phyloP scores from a whole-genome alignment of 2,797 vertebrate species.

The Hafferia zeledoni region DNA sequence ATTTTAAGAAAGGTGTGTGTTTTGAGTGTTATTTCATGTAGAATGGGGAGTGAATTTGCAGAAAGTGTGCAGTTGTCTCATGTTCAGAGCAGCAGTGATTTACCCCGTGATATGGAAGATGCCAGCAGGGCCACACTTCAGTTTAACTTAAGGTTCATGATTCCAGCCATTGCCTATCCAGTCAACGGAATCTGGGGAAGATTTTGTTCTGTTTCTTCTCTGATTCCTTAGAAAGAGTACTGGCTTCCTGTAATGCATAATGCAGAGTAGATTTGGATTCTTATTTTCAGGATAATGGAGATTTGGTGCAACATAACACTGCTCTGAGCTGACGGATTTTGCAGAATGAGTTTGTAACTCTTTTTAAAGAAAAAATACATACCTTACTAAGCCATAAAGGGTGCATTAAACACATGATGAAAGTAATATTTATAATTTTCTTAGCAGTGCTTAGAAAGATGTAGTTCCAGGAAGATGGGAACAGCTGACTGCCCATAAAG shows the following conservation, averaged over 20 bases:
- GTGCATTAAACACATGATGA: not conserved
- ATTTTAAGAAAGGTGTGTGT: not conserved
- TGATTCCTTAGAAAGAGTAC: not conserved
- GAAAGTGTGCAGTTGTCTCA: not conserved
- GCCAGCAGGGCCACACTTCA: not conserved
- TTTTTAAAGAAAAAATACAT: not conserved
- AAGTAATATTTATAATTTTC: not conserved
- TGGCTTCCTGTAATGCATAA: not conserved
- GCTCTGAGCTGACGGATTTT: not conserved
- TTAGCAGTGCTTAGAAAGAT: not conserved
- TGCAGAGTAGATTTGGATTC: not conserved
- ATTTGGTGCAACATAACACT: not conserved
- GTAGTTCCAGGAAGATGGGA: not conserved
- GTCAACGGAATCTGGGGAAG: not conserved
- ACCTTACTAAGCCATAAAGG: not conserved
- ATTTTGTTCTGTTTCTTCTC: not conserved
- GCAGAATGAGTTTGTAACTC: not conserved
- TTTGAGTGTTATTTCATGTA: not conserved
- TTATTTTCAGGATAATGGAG: not conserved
- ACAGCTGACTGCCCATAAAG: not conserved
- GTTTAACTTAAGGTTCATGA: not conserved
- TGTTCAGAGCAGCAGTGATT: not conserved
- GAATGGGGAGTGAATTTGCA: not conserved
- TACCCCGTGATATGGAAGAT: not conserved
- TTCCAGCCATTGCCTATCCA: not conserved